These are phyloP conservation scores for Cryptocephalus moraei DNA, from an alignment of 2,888 invertebrate genomes.

Conservation along the genomic window DNA sequence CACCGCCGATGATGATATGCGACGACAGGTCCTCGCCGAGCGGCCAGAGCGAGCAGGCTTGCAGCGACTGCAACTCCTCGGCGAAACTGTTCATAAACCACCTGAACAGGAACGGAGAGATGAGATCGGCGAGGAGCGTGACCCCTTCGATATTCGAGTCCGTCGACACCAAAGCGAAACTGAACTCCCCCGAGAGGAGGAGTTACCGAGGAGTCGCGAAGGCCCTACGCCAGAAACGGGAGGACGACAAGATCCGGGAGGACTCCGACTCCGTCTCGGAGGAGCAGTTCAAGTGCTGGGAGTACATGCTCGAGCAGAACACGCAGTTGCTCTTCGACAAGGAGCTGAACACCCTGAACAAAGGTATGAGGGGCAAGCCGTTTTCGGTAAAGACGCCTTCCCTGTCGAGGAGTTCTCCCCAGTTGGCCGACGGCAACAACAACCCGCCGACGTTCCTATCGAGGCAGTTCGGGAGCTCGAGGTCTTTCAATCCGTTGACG, in stretches of 20 bases:
- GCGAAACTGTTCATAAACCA: constrained; percentile 37
- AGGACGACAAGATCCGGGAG: constrained; percentile 46
- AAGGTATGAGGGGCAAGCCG: constrained; percentile 46
- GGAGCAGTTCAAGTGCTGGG: constrained; percentile 88
- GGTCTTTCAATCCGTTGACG: constrained; percentile 60
- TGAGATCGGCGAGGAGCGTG: constrained; percentile 27
- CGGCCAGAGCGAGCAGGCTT: constrained; percentile 71
- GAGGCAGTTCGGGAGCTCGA: constrained; percentile 69
- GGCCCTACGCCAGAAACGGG: constrained; percentile 52
- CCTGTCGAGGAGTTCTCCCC: constrained; percentile 63
- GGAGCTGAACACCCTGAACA: constrained; percentile 64
- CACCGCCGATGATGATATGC: constrained; percentile 31
- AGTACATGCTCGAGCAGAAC: constrained; percentile 86
- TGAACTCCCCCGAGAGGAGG: constrained; percentile 37
- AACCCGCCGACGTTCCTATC: constrained; percentile 47
- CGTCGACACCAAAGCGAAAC: constrained; percentile 38
- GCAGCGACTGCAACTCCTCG: constrained; percentile 38
- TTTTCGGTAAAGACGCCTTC: constrained; percentile 44
- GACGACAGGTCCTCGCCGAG: constrained; percentile 78
- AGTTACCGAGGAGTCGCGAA: constrained; percentile 52
- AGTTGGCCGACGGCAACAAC: constrained; percentile 38
- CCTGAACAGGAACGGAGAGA: constrained; percentile 31
- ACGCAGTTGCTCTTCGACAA: constrained; percentile 81
- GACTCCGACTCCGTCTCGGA: constrained; percentile 58
- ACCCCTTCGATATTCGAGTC: constrained; percentile 34